Evolutionary conservation across 2,888 invertebrate species (phyloP), one percentile per base, ranked within the genome.

Genomic region (Drosophila siamana): DNA sequence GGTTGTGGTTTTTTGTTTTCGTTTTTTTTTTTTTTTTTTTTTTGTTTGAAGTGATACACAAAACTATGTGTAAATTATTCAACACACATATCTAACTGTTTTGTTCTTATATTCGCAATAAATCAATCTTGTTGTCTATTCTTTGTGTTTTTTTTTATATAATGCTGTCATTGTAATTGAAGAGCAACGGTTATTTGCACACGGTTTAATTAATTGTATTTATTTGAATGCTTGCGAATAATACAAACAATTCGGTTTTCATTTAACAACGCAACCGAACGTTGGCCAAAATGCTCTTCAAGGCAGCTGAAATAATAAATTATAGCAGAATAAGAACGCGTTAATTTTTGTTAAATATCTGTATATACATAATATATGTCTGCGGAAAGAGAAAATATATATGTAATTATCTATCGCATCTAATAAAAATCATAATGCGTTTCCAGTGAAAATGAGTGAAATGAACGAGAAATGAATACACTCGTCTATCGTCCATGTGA

Each of bases 241-340:
- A 43, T 61, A 41, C 48, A 55, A 63, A 51, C 54, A 69, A 16
- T 46, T 52, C 24, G 28, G 28, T 22, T 60, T 70, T 56, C 8
- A 52, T 51, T 55, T 26, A 47, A 57, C 36, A 62, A 57, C 50
- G 54, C 13, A 41, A 40, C 30, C 54, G 60, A 69, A 64, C 56
- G 55, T 66, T 71, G 26, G 64, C 61, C 51, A 63, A 83, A 77
- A 73, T 64, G 46, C 67, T 73, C 63, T 59, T 80, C 88, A 86
- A 71, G 81, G 81, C 84, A 86, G 69, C 80, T 71, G 78, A 74
- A 86, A 65, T 56, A 71, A 85, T 86, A 78, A 84, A 85, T 86
- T 75, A 63, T 50, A 51, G 50, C 50, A 22, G 38, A 66, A 54
- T 43, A 43, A 47, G 40, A 71, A 30, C 33, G 57, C 62, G 52